Base-by-base conservation (phyloP, 2,888 invertebrate species). In the Polymixis flavicincta region DNA sequence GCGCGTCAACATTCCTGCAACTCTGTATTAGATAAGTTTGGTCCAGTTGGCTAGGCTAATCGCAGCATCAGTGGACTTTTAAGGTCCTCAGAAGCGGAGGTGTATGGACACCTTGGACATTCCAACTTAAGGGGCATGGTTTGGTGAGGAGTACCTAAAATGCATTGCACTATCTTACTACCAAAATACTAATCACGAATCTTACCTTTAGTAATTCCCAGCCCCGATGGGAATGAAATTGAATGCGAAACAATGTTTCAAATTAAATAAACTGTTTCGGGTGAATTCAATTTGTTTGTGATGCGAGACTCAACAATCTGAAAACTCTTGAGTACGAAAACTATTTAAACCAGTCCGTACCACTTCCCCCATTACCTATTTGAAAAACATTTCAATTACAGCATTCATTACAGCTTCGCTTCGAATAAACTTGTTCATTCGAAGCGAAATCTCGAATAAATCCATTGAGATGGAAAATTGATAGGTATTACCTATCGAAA, bases 361-460 rank as follows among this genome's bases (percentile, higher is more conserved):
- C 5, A n/a, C 22, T 81, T 65, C 32, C 60, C 64, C 37, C 59
- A 17, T 52, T 28, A 17, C 19, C 28, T 54, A 70, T 66, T 82
- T 61, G 28, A 61, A 55, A 28, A 57, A 57, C 60, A 55, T 48
- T 74, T 75, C 14, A n/a, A 74, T 81, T 65, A 73, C 69, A 61
- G n/a, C n/a, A n/a, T n/a, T n/a, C n/a, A n/a, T n/a, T n/a, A n/a
- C n/a, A n/a, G n/a, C n/a, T n/a, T n/a, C n/a, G n/a, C n/a, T n/a
- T n/a, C n/a, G n/a, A n/a, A n/a, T n/a, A 32, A 3, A 28, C 5
- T 48, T 67, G 45, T 76, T 63, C 59, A 54, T 57, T 63, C 14
- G 19, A 60, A 14, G 14, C 1, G 3, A 52, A 52, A 42, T 45
- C 37, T 70, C 14, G n/a, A 54, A 67, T 67, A 17, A 50, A 25